These are phyloP conservation scores for Neomorphus geoffroyi DNA, from an alignment of 2,797 vertebrate genomes.

Conservation along the genomic window DNA sequence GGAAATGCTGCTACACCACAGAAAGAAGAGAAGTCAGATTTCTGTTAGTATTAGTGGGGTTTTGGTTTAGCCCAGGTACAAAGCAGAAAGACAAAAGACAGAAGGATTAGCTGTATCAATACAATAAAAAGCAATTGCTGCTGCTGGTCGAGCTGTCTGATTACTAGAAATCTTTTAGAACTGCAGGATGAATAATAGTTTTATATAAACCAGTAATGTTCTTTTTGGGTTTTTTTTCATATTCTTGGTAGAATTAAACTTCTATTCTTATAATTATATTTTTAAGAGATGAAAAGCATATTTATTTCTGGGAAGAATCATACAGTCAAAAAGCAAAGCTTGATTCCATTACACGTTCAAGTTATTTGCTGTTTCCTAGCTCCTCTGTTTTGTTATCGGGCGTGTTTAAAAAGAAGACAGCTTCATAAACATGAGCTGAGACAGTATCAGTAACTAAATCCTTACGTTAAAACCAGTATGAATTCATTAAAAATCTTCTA, in stretches of 20 bases:
- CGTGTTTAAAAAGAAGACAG: neutral
- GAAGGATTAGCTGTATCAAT: neutral
- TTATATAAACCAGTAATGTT: neutral
- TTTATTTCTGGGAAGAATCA: neutral
- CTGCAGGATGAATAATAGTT: neutral
- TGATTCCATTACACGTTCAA: neutral
- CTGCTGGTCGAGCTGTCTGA: neutral
- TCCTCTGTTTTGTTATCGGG: neutral
- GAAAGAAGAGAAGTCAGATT: neutral
- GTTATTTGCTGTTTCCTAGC: neutral
- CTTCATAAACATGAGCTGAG: slow-evolving; percentile 25
- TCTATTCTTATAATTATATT: neutral
- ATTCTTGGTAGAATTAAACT: neutral
- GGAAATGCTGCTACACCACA: neutral
- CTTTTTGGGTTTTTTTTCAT: neutral
- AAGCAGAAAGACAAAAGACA: neutral
- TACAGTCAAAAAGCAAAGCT: neutral
- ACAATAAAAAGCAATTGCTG: neutral
- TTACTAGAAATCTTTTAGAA: neutral
- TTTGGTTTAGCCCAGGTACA: neutral
- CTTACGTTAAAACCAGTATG: neutral
- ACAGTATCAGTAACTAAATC: neutral
- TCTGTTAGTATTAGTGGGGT: neutral
- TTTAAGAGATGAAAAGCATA: neutral
- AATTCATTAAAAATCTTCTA: slow-evolving; percentile 27